Evolutionary conservation across 2,113 vertebrate genomes (phyloP).

Genomic region (Bothrops jararaca): DNA sequence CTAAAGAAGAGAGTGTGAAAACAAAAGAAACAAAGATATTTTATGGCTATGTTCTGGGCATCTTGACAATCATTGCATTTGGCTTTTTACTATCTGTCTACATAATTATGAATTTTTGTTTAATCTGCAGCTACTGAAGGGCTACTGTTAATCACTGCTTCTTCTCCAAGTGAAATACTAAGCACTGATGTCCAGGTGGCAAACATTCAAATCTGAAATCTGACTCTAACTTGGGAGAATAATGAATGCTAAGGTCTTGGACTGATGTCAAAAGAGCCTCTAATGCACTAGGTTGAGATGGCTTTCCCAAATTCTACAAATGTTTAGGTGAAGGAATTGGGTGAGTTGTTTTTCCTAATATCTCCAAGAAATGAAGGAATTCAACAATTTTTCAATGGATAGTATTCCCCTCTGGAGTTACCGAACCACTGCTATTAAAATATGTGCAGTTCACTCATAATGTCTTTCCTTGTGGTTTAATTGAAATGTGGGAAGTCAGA

Average conservation of each 20-base stretch:
- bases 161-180: not conserved
- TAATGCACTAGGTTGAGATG: not conserved
- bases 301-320: not conserved
- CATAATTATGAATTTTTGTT: slow-evolving; percentile 4
- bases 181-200: not conserved
- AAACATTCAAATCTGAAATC: not conserved
- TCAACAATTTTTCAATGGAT: not conserved
- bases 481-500: not conserved
- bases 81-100: slow-evolving; percentile 5
- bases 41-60: not conserved
- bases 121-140: accelerated
- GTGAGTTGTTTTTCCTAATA: not conserved
- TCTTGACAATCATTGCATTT: slow-evolving; percentile 19
- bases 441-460: not conserved
- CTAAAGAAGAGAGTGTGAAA: not conserved
- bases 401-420: not conserved
- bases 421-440: not conserved
- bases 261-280: not conserved
- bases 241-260: not conserved
- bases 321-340: not conserved
- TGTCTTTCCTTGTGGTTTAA: not conserved
- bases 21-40: not conserved
- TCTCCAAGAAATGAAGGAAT: not conserved
- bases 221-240: not conserved
- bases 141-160: not conserved